phyloP scores from a whole-genome alignment of 1,140 invertebrate genomes.

The Calliopsis andreniformis region DNA sequence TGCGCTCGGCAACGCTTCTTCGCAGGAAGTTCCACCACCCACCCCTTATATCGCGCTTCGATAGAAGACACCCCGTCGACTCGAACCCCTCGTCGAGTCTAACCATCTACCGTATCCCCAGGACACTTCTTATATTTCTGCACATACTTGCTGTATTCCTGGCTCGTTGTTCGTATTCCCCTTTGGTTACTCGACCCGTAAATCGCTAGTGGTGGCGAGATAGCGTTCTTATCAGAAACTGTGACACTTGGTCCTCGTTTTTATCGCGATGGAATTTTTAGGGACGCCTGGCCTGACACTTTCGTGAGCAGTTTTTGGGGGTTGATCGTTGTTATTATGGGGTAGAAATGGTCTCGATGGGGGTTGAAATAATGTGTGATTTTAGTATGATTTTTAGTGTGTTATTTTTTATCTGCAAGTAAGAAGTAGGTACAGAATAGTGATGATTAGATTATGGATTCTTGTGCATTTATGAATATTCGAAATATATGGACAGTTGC shows the following conservation, averaged over 20 bases:
- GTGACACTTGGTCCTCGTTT: slow-evolving; percentile 14
- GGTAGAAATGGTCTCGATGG: too few species aligned
- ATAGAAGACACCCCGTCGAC: slow-evolving; percentile 41
- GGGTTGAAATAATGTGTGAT: too few species aligned
- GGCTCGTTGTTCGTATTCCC: slow-evolving; percentile 29
- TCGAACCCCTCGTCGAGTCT: background rate
- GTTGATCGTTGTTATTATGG: too few species aligned
- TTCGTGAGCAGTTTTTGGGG: too few species aligned
- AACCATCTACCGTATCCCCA: slow-evolving; percentile 46
- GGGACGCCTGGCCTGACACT: too few species aligned
- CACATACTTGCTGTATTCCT: slow-evolving; percentile 37
- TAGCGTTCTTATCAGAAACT: slow-evolving; percentile 45
- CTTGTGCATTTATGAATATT: too few species aligned
- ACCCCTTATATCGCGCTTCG: background rate
- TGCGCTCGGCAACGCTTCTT: background rate
- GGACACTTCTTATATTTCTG: slow-evolving; percentile 53
- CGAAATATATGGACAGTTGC: too few species aligned
- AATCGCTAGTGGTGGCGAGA: slow-evolving; percentile 52
- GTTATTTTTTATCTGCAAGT: too few species aligned
- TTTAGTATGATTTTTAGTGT: too few species aligned
- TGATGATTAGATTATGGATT: too few species aligned
- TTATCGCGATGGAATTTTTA: background rate
- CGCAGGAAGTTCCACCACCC: slow-evolving; percentile 5
- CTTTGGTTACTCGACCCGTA: slow-evolving; percentile 30
- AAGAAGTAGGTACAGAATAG: too few species aligned